Evolutionary conservation across 2,888 invertebrate species (phyloP), one percentile per base, ranked within the genome.

Genomic region (Stenodera caucasica): DNA sequence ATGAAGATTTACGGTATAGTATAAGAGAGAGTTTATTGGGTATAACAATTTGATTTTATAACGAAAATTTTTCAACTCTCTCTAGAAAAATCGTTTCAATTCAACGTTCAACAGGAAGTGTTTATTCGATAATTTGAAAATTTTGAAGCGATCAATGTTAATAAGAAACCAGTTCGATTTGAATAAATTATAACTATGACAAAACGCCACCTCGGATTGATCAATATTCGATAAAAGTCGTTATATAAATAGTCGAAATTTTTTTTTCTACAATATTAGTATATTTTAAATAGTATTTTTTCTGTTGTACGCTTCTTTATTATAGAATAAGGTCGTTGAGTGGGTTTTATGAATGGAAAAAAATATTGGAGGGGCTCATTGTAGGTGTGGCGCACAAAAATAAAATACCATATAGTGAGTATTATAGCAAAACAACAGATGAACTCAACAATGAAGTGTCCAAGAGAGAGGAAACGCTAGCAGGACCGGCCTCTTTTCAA

Each of bases 281-380:
- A 8, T 30, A 9, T 9, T 30, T 30, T 45, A 45, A 23, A 45
- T 45, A 18, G 45, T 45, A 45, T 23, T 7, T n/a, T 1, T 33
- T 33, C n/a, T 21, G 8, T 23, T n/a, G 23, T 45, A 45, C 21
- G 21, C 21, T 11, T 45, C 45, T 45, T 45, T 21, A 45, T 45
- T 53, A 54, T 26, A 55, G 69, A 71, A 67, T 72, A 72, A 74
- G 74, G 74, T 70, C 74, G 71, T 58, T 65, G 71, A 70, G 74
- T 74, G 70, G 74, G 74, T 69, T 72, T 72, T 63, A 72, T 74
- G 74, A 74, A 74, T 74, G 74, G 71, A 73, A 68, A 58, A 58
- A 63, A 60, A 63, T 55, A 57, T 23, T 63, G 61, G 61, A 63
- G 66, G 66, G 68, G 67, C 60, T 33, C 45, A 9, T 50, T 18